Evolutionary conservation across 2,797 vertebrate species (phyloP).

Genomic region (Danio jaintianensis): DNA sequence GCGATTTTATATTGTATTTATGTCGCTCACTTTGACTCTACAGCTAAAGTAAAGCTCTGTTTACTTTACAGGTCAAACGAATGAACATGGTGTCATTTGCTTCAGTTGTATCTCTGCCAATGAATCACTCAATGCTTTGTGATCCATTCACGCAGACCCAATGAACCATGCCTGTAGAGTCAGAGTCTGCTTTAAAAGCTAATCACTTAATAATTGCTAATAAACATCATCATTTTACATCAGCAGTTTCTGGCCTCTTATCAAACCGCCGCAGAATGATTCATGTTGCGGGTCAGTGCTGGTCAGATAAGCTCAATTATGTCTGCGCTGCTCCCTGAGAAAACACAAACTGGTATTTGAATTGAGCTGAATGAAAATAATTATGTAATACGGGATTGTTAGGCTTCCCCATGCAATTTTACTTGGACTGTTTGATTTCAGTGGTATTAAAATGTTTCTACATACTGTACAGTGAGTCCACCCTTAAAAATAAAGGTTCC

Average conservation of each 20-base stretch:
- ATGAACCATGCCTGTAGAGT: not conserved
- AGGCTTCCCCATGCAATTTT: not conserved
- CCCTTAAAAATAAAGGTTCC: no score
- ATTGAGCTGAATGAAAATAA: conserved; percentile 8
- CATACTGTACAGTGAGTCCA: no score
- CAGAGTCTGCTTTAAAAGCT: conserved; percentile 29
- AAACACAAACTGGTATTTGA: conserved; percentile 22
- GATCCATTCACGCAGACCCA: conserved; percentile 3
- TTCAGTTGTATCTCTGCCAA: not conserved
- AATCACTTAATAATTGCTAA: conserved; percentile 24
- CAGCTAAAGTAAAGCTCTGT: conserved; percentile 6
- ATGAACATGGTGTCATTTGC: not conserved
- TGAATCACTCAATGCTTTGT: not conserved
- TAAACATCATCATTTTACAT: conserved; percentile 14
- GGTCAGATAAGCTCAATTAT: conserved; percentile 30
- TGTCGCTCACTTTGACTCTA: not conserved
- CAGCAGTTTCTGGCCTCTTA: conserved; percentile 20
- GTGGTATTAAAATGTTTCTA: not conserved
- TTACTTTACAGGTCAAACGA: not conserved
- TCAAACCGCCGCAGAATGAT: conserved; percentile 10
- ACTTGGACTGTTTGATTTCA: not conserved
- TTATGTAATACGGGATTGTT: conserved; percentile 8
- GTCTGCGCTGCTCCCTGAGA: conserved; percentile 6
- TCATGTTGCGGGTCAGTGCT: not conserved
- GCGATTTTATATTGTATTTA: not conserved